These are phyloP conservation scores for Pantelozetes paolii DNA, from an alignment of 2,888 invertebrate species.

Conservation along the genomic window DNA sequence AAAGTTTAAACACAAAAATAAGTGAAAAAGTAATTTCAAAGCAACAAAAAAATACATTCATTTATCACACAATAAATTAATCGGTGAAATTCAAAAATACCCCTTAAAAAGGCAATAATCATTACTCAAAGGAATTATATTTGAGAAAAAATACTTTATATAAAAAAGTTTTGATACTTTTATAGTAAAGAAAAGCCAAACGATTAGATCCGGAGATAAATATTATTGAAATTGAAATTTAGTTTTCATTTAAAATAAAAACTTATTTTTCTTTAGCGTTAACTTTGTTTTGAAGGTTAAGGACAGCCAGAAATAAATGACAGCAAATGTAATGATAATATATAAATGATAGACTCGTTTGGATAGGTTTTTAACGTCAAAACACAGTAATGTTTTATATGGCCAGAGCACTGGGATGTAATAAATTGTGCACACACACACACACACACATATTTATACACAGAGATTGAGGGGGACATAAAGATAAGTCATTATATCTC, in stretches of 20 bases:
- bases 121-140: background rate
- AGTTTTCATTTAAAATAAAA: background rate
- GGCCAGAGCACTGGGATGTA: background rate
- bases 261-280: background rate
- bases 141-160: background rate
- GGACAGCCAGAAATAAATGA: background rate
- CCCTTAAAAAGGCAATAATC: background rate
- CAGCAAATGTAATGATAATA: too few species aligned
- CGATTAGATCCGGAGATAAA: background rate
- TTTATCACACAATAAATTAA: background rate
- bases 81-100: background rate
- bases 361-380: background rate
- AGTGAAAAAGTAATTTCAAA: background rate
- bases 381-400: background rate
- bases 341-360: constrained; percentile 1
- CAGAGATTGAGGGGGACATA: too few species aligned
- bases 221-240: background rate
- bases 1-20: background rate
- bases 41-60: background rate
- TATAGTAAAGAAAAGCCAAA: background rate
- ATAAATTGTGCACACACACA: background rate
- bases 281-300: background rate
- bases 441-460: too few species aligned
- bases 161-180: background rate
- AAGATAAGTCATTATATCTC: too few species aligned